Base-by-base conservation (phyloP, 2,113 vertebrate species). In the Eidolon helvum region DNA sequence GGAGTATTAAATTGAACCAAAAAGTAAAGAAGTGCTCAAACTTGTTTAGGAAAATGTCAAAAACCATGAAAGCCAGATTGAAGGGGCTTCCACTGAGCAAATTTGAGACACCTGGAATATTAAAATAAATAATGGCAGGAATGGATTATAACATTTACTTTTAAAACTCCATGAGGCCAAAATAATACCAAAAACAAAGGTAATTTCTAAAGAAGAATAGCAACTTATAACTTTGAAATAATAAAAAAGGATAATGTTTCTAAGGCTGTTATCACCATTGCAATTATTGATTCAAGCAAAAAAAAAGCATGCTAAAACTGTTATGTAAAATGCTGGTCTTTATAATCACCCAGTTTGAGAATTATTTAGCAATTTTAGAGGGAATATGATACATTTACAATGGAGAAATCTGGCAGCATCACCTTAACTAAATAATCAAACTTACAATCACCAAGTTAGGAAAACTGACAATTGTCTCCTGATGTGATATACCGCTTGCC, bases 401-500 rank as follows among this genome's bases (percentile, higher is more conserved):
- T 90, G 65, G 35, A 84, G 83, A 91, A 80, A 82, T 89, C 48
- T 59, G 35, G 38, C 19, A 93, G 38, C 38, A 95, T 82, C 28
- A 74, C 55, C 69, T 95, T 43, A 91, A 91, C 43, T n/a, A 89
- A 96, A 79, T 61, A 22, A 91, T 91, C 38, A 83, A 95, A 94
- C 16, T 72, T 87, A 75, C 0, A 50, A 21, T 91, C 71, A 72
- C 30, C 43, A 55, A 82, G 43, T 94, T 90, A 84, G 92, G 93
- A 84, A 93, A 93, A 94, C 19, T 48, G 69, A 71, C 61, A 87
- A 74, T 14, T 80, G 59, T 65, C 63, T 87, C 55, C 21, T 79
- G 55, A 74, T 57, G 35, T 40, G 43, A 89, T 93, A 65, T 26
- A 88, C 48, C 45, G 72, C 33, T 85, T 78, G 43, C 35, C 74